Percentiles rank a stretch among this genome's conserved stretches.
Evolutionary conservation across 2,888 invertebrate genomes (phyloP).

Genomic region (Drosophila austrosaltans): DNA sequence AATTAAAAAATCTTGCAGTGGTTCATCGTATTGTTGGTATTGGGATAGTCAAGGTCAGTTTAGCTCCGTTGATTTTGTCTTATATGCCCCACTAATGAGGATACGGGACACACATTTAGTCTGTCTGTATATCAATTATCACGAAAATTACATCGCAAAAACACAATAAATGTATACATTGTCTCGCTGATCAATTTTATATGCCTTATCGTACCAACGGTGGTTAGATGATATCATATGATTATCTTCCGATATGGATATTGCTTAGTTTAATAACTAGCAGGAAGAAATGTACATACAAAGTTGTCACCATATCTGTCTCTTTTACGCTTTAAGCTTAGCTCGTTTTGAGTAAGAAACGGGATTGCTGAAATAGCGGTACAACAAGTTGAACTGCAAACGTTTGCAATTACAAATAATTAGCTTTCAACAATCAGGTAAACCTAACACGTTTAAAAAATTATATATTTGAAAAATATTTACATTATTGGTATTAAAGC

Average conservation of each 20-base stretch:
- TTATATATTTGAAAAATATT: too few species aligned
- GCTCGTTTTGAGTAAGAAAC: not conserved
- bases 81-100: conserved; percentile 2
- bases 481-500: too few species aligned
- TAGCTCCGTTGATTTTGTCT: not conserved
- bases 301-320: too few species aligned
- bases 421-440: not conserved
- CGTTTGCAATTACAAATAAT: not conserved
- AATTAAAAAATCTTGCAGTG: conserved; percentile 2
- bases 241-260: too few species aligned
- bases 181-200: too few species aligned
- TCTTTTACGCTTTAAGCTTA: too few species aligned
- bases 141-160: too few species aligned
- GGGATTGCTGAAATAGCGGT: not conserved
- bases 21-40: not conserved
- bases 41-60: conserved; percentile 4
- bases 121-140: not conserved
- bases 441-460: not conserved
- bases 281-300: too few species aligned
- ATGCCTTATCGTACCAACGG: too few species aligned
- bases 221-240: too few species aligned
- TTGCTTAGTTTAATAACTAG: too few species aligned
- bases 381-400: not conserved
- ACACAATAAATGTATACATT: too few species aligned
- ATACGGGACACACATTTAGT: not conserved